These are phyloP conservation scores for Eilema sororculum DNA, from an alignment of 2,888 invertebrate genomes.

Conservation along the genomic window DNA sequence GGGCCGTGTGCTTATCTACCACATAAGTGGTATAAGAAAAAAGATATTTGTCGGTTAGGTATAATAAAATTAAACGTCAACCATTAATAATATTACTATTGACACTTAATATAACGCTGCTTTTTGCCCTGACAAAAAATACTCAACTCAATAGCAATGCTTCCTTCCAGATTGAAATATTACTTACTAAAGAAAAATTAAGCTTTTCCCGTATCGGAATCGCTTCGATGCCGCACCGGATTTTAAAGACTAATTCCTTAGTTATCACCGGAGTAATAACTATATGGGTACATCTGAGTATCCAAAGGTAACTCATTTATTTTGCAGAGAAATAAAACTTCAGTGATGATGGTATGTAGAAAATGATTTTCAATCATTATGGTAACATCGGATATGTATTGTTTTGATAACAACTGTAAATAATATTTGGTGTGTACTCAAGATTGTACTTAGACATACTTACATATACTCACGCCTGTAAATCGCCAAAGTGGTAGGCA, in stretches of 20 bases:
- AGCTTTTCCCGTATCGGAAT: not conserved
- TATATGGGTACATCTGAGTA: not conserved
- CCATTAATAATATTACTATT: not conserved
- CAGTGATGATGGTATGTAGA: not conserved
- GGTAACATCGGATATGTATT: too few species aligned
- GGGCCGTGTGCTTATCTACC: too few species aligned
- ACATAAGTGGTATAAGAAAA: too few species aligned
- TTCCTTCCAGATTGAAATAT: not conserved
- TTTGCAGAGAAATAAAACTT: not conserved
- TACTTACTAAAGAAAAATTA: constrained; percentile 1
- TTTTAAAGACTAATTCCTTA: not conserved
- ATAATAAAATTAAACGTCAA: not conserved
- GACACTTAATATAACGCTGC: not conserved
- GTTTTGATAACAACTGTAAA: too few species aligned
- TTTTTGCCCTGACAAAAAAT: not conserved
- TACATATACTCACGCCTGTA: too few species aligned
- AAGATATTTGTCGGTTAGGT: not conserved
- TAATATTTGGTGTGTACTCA: too few species aligned
- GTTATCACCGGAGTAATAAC: not conserved
- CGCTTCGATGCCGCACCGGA: not conserved
- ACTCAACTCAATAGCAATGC: not conserved
- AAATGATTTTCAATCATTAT: not conserved
- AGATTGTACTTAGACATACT: too few species aligned
- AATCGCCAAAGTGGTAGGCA: too few species aligned
- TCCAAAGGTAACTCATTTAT: not conserved